Evolutionary conservation across 2,113 vertebrate species (phyloP).

Genomic region (Garra rufa): DNA sequence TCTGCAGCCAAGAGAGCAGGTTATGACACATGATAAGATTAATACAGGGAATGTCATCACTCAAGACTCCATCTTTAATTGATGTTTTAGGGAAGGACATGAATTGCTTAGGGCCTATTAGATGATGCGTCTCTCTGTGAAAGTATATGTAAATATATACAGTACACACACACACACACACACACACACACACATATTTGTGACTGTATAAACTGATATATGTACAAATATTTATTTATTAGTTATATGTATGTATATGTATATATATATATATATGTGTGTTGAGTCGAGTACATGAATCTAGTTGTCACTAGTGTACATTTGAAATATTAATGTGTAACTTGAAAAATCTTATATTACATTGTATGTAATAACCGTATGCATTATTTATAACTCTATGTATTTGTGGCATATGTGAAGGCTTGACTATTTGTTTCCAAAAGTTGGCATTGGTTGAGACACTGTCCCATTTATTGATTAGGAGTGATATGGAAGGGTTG

Average conservation of each 20-base stretch:
- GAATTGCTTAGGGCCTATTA: not conserved
- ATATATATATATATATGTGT: too few species aligned
- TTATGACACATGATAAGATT: slow-evolving; percentile 34
- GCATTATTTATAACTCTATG: too few species aligned
- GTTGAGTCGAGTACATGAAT: not conserved
- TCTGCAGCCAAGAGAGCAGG: slow-evolving; percentile 18
- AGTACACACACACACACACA: not conserved
- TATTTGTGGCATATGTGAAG: not conserved
- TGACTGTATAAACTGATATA: not conserved
- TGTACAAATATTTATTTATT: not conserved
- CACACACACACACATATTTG: too few species aligned
- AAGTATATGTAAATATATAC: not conserved
- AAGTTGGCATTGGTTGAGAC: not conserved
- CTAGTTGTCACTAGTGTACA: not conserved
- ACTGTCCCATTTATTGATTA: not conserved
- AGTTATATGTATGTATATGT: not conserved
- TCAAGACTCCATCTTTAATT: slow-evolving; percentile 21
- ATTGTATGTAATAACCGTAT: not conserved
- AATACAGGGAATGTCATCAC: slow-evolving; percentile 16
- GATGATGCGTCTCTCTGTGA: not conserved
- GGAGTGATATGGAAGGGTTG: not conserved
- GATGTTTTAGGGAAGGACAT: slow-evolving; percentile 24
- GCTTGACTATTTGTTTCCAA: not conserved
- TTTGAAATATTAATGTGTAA: not conserved
- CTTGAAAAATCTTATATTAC: not conserved